These are phyloP conservation scores for Emydoidea blandingii DNA, from an alignment of 2,797 vertebrate species.

Conservation along the genomic window DNA sequence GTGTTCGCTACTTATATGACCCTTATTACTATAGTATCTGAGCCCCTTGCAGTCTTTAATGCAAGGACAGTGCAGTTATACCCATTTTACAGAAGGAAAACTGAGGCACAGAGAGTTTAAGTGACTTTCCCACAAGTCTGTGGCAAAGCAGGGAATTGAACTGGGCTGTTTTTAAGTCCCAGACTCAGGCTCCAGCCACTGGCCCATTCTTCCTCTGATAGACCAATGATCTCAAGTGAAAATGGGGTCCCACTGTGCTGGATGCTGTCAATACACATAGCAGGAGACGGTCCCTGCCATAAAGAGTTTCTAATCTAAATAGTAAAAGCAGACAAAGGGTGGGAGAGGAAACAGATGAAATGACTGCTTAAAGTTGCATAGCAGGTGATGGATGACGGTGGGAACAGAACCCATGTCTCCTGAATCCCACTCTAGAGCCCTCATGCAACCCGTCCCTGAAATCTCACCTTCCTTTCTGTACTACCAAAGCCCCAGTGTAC, in stretches of 20 bases:
- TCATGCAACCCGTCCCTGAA: neutral
- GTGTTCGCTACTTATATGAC: neutral
- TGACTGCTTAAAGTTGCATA: neutral
- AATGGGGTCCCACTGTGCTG: neutral
- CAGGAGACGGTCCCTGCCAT: neutral
- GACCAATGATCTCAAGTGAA: neutral
- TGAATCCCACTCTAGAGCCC: neutral
- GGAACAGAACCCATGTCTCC: neutral
- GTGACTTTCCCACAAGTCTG: neutral
- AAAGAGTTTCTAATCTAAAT: neutral
- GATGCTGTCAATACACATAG: neutral
- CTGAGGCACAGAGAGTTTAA: neutral
- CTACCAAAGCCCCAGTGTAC: neutral
- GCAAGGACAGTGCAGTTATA: accelerated
- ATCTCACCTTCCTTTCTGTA: neutral
- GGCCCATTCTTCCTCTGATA: neutral
- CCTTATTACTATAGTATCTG: neutral
- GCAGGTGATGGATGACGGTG: accelerated
- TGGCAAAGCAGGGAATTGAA: neutral
- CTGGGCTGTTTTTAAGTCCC: neutral
- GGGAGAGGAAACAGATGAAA: neutral
- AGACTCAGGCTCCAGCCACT: neutral
- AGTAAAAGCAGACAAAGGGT: neutral
- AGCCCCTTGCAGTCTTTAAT: neutral
- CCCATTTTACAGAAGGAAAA: neutral